These are phyloP conservation scores for Bufo bufo DNA, from an alignment of 2,113 vertebrate species.

Conservation along the genomic window DNA sequence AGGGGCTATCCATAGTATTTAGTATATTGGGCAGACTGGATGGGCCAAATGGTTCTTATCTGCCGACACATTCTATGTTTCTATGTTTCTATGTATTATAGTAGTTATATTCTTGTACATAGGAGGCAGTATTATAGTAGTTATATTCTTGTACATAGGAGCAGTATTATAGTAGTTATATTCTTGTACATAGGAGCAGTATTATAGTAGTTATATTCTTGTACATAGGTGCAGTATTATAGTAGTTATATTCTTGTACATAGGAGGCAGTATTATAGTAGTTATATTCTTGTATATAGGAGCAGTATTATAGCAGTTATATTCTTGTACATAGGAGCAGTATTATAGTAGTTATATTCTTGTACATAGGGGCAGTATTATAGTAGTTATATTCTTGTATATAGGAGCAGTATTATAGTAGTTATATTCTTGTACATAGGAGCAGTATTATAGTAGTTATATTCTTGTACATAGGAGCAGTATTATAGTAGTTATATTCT, in stretches of 20 bases:
- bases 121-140: neutral
- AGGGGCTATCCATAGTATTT: too few species aligned
- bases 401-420: neutral
- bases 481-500: constrained; percentile 7
- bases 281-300: neutral
- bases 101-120: too few species aligned
- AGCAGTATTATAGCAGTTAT: neutral
- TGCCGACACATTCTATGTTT: too few species aligned
- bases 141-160: neutral
- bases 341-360: neutral
- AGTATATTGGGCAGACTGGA: too few species aligned
- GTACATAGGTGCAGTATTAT: neutral
- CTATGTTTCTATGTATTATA: too few species aligned
- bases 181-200: neutral
- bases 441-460: neutral
- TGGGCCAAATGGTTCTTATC: too few species aligned
- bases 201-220: neutral
- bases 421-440: neutral
- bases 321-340: neutral
- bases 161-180: neutral
- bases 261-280: neutral
- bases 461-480: neutral
- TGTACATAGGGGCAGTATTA: neutral
- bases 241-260: neutral
- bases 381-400: neutral